Base-by-base conservation (phyloP, 2,797 vertebrate species). In the Lithobates pipiens region DNA sequence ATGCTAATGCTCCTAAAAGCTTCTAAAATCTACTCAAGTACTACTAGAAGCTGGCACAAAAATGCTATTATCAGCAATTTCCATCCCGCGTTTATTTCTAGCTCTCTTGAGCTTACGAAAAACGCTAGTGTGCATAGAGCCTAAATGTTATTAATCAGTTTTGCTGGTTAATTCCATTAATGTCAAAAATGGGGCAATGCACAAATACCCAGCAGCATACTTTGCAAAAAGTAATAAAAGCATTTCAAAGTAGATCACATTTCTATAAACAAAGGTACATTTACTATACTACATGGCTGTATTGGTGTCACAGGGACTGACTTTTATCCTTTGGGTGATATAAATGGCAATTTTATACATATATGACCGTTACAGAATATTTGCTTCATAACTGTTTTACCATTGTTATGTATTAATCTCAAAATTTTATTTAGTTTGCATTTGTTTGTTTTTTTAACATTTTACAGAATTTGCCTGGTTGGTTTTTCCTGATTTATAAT, bases 131-230 rank as follows among this genome's bases (percentile, higher is more conserved):
- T 32, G 32, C 32, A 32, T 32, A 3, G 32, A 32, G 32, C 32
- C 32, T 32, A 89, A 93, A 88, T 93, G 89, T 39, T 39, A 1
- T 86, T 93, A 91, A 91, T 92, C 94, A 25, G 50, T 79, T 68
- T 46, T 79, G 36, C 25, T 79, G 9, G 15, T 68, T 7, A 34
- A 46, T 39, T 39, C 91, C 94, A 96, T 96, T 96, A 94, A 95
- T 96, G 94, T 96, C 93, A 96, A 95, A 95, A 95, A 94, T 94
- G 95, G 34, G 88, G 36, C 54, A 61, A 39, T 39, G 39, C 8
- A 39, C 39, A 39, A 10, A 39, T 39, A 39, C 8, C 39, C 7
- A 65, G 15, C 76, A 9, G 13, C 23, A 21, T 42, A 36, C 32
- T 10, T 39, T 54, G 50, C 7, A 25, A 78, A 27, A 10, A 27